Percentiles rank a stretch among this genome's conserved stretches.
phyloP scores from a whole-genome alignment of 2,888 invertebrate genomes.

The Drosophila multiciliata region DNA sequence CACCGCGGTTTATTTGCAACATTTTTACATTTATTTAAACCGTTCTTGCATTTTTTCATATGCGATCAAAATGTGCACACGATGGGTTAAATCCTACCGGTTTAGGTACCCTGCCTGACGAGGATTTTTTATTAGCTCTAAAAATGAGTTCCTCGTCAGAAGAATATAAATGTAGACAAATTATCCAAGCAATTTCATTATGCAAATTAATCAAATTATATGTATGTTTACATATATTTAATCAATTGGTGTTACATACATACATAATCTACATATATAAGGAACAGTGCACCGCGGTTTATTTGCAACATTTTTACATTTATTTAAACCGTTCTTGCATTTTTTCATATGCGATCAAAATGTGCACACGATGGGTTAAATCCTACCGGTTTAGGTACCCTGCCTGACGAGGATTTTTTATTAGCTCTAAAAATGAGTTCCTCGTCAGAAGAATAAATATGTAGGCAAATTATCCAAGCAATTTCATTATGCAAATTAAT shows the following conservation, averaged over 20 bases:
- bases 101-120: conserved; percentile 21
- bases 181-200: conserved; percentile 22
- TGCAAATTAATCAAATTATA: conserved; percentile 35
- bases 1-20: conserved; percentile 23
- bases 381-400: conserved; percentile 14
- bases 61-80: conserved; percentile 28
- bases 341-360: background rate
- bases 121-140: conserved; percentile 9
- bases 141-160: background rate
- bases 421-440: conserved; percentile 3
- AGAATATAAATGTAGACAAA: background rate
- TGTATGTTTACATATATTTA: conserved; percentile 40
- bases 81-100: conserved; percentile 23
- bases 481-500: conserved; percentile 30
- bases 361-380: conserved; percentile 34
- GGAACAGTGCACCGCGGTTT: background rate
- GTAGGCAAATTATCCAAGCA: conserved; percentile 14
- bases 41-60: conserved; percentile 24
- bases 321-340: background rate
- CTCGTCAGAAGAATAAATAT: background rate
- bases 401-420: conserved; percentile 10
- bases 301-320: background rate
- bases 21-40: conserved; percentile 2
- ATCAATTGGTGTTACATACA: conserved; percentile 54
- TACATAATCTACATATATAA: background rate